These are phyloP conservation scores for Lasioglossum albipes DNA, from an alignment of 1,140 invertebrate genomes.

Conservation along the genomic window DNA sequence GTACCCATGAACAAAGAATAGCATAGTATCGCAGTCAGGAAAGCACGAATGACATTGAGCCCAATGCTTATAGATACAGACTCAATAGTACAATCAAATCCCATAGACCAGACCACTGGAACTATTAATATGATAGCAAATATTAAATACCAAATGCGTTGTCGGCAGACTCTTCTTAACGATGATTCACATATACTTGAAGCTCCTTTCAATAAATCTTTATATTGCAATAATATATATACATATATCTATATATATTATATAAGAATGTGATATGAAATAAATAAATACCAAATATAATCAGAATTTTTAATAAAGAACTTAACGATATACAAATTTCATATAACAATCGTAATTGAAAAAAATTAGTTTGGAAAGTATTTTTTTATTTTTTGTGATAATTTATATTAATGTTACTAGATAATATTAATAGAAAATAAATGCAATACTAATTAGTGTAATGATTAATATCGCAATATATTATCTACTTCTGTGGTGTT, in stretches of 20 bases:
- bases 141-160: slow-evolving; percentile 83
- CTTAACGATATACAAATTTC: slow-evolving; percentile 16
- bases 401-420: background rate
- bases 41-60: slow-evolving; percentile 81
- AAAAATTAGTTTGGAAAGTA: background rate
- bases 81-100: slow-evolving; percentile 67
- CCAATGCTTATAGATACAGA: slow-evolving; percentile 77
- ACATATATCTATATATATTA: slow-evolving; percentile 36
- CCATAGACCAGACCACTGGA: slow-evolving; percentile 79
- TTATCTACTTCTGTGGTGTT: too few species aligned
- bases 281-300: slow-evolving; percentile 53
- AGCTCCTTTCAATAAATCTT: slow-evolving; percentile 82
- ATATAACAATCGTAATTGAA: slow-evolving; percentile 3
- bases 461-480: too few species aligned
- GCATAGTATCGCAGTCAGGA: slow-evolving; percentile 84
- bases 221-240: slow-evolving; percentile 57
- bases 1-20: slow-evolving; percentile 88
- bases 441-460: background rate
- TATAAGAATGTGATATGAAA: slow-evolving; percentile 49
- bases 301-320: slow-evolving; percentile 39
- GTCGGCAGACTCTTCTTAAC: slow-evolving; percentile 80
- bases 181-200: slow-evolving; percentile 83
- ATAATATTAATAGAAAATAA: background rate
- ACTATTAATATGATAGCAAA: slow-evolving; percentile 78
- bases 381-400: background rate